Conservation (phyloP, 2,797 vertebrate genomes). For the Mycteria americana region DNA sequence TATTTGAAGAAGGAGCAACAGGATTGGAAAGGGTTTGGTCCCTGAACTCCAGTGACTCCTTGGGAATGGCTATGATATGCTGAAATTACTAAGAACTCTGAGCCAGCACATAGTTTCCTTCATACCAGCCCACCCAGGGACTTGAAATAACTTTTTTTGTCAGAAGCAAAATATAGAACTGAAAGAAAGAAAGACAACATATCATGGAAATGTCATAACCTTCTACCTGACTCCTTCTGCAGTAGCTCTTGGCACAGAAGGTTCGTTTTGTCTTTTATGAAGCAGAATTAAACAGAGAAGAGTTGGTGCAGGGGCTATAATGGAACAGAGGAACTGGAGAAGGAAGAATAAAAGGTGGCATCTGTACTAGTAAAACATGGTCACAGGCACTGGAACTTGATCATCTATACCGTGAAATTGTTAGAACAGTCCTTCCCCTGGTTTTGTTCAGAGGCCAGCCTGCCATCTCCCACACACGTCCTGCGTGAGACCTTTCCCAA, state of each 20-base stretch:
- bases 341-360: background rate
- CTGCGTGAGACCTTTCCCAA: background rate
- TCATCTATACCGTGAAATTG: background rate
- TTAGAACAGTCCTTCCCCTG: background rate
- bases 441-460: background rate
- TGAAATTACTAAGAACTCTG: conserved; percentile 22
- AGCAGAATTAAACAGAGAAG: background rate
- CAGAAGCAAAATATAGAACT: conserved; percentile 21
- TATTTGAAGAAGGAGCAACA: background rate
- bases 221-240: conserved; percentile 24
- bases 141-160: conserved; percentile 43
- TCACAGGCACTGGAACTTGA: background rate
- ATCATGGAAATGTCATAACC: background rate
- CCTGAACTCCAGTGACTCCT: conserved; percentile 9
- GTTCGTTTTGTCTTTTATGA: background rate
- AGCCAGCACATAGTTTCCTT: conserved; percentile 55
- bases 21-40: background rate
- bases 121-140: conserved; percentile 49
- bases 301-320: background rate
- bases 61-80: conserved; percentile 32
- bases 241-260: background rate
- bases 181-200: background rate
- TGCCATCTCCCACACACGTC: background rate
- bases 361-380: background rate
- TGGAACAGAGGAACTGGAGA: background rate